Conservation (phyloP, 2,888 invertebrate species). For the Tuta absoluta region DNA sequence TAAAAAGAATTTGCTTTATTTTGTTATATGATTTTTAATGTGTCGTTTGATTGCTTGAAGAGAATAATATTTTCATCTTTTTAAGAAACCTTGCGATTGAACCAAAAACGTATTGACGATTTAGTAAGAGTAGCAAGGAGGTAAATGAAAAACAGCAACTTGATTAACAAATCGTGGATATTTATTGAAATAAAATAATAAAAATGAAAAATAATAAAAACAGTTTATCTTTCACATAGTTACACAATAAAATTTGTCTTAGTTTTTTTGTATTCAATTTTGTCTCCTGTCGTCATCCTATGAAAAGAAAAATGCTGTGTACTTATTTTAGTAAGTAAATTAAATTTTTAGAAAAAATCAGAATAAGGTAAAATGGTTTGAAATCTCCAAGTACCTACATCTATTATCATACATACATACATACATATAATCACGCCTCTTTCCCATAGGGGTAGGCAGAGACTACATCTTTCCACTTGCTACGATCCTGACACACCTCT, state of each 20-base stretch:
- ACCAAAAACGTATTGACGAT: not conserved
- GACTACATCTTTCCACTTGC: no score
- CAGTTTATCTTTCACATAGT: slow-evolving; percentile 79
- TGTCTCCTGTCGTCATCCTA: slow-evolving; percentile 60
- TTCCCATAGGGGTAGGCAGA: no score
- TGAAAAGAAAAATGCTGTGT: not conserved
- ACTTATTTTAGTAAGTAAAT: not conserved
- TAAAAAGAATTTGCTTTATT: no score
- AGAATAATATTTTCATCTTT: no score
- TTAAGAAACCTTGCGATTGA: no score
- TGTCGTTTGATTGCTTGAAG: no score
- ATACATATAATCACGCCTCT: no score
- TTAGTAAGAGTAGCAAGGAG: not conserved
- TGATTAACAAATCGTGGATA: slow-evolving; percentile 81
- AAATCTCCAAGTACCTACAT: not conserved
- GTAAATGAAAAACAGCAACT: slow-evolving; percentile 61
- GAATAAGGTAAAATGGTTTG: not conserved
- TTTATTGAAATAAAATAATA: slow-evolving; percentile 82
- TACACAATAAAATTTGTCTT: slow-evolving; percentile 80
- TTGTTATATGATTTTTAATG: no score
- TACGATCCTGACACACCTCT: no score
- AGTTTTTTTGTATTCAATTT: slow-evolving; percentile 66
- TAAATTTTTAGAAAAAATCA: slow-evolving; percentile 5
- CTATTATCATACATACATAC: no score
- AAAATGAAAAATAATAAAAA: slow-evolving; percentile 82